A percentile compares a stretch with the other conserved stretches of the same genome.
These are phyloP conservation scores for Helobdella robusta DNA, from an alignment of 2,888 invertebrate species.

Conservation along the genomic window DNA sequence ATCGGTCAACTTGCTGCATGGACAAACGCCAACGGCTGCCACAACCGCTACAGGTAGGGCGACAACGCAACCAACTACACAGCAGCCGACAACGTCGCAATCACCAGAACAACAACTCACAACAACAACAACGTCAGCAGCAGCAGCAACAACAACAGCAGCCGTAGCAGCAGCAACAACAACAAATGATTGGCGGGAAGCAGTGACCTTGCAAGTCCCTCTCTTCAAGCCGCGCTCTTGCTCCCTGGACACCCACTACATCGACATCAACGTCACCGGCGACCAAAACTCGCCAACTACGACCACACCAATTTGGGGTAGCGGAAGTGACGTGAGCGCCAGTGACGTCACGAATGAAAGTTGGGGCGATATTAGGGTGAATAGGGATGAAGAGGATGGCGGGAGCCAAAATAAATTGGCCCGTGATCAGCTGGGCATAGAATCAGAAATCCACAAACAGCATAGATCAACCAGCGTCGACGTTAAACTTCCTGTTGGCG, in stretches of 20 bases:
- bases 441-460: constrained; percentile 13
- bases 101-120: neutral
- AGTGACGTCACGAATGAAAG: too few relatives aligned
- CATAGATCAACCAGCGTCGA: constrained; percentile 20
- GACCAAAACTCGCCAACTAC: too few relatives aligned
- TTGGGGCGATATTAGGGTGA: neutral
- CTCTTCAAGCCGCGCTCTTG: constrained; percentile 21
- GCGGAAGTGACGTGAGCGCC: too few relatives aligned
- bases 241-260: constrained; percentile 10
- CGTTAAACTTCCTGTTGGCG: constrained; percentile 12
- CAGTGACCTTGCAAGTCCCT: constrained; percentile 22
- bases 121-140: neutral
- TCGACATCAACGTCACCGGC: too few relatives aligned
- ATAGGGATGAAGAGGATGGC: neutral
- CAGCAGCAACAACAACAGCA: neutral
- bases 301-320: too few relatives aligned
- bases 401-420: constrained; percentile 2
- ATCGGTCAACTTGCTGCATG: too few relatives aligned
- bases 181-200: constrained; percentile 1
- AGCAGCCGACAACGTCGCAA: neutral
- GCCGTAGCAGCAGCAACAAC: neutral
- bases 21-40: neutral
- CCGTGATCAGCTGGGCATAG: constrained; percentile 4
- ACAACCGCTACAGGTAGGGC: neutral
- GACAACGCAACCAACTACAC: neutral